Evolutionary conservation across 2,113 vertebrate genomes (phyloP), one percentile per base, ranked within the genome.

Genomic region (Carassius auratus): DNA sequence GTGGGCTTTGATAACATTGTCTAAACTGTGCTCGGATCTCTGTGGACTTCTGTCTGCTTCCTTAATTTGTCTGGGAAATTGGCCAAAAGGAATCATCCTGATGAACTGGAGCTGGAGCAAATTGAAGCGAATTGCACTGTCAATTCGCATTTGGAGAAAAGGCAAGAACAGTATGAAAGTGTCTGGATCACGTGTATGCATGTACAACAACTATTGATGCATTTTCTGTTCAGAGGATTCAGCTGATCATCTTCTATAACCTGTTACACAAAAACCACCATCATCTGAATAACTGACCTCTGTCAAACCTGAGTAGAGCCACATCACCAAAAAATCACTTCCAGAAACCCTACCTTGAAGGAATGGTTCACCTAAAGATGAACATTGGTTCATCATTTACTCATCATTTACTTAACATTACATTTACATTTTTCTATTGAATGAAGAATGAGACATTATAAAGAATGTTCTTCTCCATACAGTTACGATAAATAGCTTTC

Each of bases 41-140:
- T 21, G 4, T 30, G 50, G 21, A 74, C 83, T 86, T 84, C 87
- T 78, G 86, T 88, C 88, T 86, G 86, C 64, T 89, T 75, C 84
- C 88, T 87, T 89, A 84, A 82, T 92, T 91, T 91, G 89, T 89
- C 92, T 92, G 92, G 92, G 93, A 92, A 92, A 92, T 88, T 85
- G 77, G 88, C 92, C 92, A 94, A 92, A 90, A 88, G 89, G 86
- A 85, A 81, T 80, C 82, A 89, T 48, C 50, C 69, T 85, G 85
- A 88, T 89, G 68, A 88, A 85, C 66, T 85, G 87, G 71, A 57
- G 73, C 55, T 15, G 88, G 59, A 89, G 86, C 88, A 93, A 93
- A 93, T 90, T 91, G 90, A 91, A 91, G 90, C 89, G 88, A 93
- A 93, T 90, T 92, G 92, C 78, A 73, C 90, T 90, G 90, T 93